These are phyloP conservation scores for Limosa lapponica DNA, from an alignment of 2,797 vertebrate species.

Conservation along the genomic window DNA sequence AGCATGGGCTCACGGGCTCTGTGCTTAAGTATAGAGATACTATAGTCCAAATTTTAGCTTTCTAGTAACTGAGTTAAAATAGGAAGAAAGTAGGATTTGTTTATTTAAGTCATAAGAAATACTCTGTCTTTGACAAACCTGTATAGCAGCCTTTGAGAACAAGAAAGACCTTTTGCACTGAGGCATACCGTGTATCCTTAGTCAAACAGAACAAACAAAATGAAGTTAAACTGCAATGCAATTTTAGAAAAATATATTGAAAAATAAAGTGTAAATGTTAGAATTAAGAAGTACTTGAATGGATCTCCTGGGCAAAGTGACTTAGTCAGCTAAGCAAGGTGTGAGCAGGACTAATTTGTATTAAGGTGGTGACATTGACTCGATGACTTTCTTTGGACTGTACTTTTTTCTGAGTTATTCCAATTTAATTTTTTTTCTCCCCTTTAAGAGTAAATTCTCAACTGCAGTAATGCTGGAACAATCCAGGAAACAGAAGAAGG, in stretches of 20 bases:
- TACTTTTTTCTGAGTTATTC: neutral
- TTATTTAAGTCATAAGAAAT: neutral
- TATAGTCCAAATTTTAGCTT: neutral
- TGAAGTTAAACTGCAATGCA: neutral
- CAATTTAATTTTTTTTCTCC: neutral
- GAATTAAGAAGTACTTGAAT: neutral
- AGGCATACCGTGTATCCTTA: rapidly evolving
- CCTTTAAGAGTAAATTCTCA: neutral
- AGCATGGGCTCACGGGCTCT: neutral
- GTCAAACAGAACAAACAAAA: neutral
- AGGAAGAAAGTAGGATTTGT: neutral
- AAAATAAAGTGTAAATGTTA: neutral
- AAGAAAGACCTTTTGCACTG: neutral
- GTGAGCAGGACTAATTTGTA: neutral
- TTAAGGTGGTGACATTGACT: neutral
- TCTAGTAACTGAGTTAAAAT: neutral
- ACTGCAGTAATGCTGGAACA: neutral
- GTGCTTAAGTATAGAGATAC: neutral
- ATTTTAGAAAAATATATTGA: neutral
- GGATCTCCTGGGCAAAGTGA: neutral
- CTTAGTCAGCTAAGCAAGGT: neutral
- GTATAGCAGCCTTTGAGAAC: neutral
- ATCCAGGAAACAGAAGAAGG: neutral
- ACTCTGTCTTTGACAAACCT: neutral
- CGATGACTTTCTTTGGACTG: neutral